phyloP scores from a whole-genome alignment of 2,888 invertebrate species.

The Meganola albula region DNA sequence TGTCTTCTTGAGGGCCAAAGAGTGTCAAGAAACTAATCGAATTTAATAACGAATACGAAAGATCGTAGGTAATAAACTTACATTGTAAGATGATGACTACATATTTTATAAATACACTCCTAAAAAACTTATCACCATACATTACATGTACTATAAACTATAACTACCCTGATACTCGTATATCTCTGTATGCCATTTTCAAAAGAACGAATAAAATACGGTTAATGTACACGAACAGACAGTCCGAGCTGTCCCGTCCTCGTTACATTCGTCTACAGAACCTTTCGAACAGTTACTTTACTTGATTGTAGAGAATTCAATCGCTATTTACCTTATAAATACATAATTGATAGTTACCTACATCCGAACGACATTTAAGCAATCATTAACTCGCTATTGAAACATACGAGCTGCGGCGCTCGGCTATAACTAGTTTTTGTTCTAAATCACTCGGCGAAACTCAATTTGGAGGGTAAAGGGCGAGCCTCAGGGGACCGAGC shows the following conservation, averaged over 20 bases:
- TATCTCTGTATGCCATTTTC: too few species aligned
- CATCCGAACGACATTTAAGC: slow-evolving; percentile 23
- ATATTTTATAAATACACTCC: too few species aligned
- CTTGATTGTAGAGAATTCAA: slow-evolving; percentile 17
- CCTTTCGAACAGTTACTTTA: slow-evolving; percentile 9
- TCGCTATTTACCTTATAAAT: slow-evolving; percentile 1
- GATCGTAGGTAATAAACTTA: too few species aligned
- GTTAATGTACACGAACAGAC: not conserved
- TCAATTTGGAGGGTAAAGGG: slow-evolving; percentile 56
- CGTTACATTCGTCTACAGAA: slow-evolving; percentile 8
- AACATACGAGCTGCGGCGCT: slow-evolving; percentile 35
- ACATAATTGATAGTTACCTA: slow-evolving; percentile 7
- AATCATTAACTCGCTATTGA: slow-evolving; percentile 31
- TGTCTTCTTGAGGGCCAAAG: too few species aligned
- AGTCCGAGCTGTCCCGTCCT: not conserved
- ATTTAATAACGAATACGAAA: too few species aligned
- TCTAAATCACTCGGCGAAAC: slow-evolving; percentile 62
- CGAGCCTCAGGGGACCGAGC: slow-evolving; percentile 39
- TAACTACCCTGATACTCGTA: too few species aligned
- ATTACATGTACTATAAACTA: too few species aligned
- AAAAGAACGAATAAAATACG: not conserved
- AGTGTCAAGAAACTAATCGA: too few species aligned
- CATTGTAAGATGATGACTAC: too few species aligned
- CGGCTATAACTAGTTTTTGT: slow-evolving; percentile 52
- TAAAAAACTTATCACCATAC: too few species aligned